Conservation (phyloP, 53 echinoderm and acorn worm species). For the Holothuria leucospilota region DNA sequence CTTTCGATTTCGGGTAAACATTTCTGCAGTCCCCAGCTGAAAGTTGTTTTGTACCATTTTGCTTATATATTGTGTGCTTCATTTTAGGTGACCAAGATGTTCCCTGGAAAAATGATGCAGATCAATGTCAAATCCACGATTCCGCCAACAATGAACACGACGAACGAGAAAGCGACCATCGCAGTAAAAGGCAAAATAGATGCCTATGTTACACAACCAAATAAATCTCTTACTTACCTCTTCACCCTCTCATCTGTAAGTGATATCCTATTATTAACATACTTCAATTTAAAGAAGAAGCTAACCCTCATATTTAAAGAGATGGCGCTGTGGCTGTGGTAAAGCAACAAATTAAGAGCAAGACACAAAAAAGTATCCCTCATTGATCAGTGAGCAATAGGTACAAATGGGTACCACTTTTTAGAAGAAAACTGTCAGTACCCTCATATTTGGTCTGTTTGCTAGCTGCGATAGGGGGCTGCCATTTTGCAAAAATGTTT, state of each 20-base stretch:
- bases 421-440: too few relatives aligned
- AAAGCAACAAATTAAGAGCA: too few relatives aligned
- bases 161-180: constrained; percentile 45
- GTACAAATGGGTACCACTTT: too few relatives aligned
- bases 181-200: constrained; percentile 48
- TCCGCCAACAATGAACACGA: constrained; percentile 66
- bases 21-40: background rate
- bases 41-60: background rate
- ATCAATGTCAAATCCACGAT: constrained; percentile 67
- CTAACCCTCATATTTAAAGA: background rate
- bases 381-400: too few relatives aligned
- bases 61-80: background rate
- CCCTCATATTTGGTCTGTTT: too few relatives aligned
- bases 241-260: constrained; percentile 76
- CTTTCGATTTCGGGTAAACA: background rate
- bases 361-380: too few relatives aligned
- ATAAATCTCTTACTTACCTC: constrained; percentile 67
- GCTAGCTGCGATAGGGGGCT: too few relatives aligned
- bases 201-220: constrained; percentile 72
- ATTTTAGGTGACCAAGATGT: constrained; percentile 65
- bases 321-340: too few relatives aligned
- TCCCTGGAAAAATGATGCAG: constrained; percentile 74
- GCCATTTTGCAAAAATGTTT: too few relatives aligned
- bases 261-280: background rate
- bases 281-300: background rate